A percentile compares a stretch with the other conserved stretches of the same genome.
These are phyloP conservation scores for Chitala chitala DNA, from an alignment of 2,113 vertebrate genomes.

Conservation along the genomic window DNA sequence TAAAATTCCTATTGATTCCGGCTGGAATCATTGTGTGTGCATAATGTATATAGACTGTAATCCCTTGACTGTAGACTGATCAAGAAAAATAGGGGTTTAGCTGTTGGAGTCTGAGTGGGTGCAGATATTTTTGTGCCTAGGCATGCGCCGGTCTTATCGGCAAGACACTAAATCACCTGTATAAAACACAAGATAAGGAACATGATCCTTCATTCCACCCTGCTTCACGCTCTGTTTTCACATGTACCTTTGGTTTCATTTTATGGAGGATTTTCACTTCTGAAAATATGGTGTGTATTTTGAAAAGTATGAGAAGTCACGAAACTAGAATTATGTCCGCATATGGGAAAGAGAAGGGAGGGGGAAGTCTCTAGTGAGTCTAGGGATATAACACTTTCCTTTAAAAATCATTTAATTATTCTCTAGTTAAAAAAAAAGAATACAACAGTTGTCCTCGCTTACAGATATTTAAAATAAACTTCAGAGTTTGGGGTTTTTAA, in stretches of 20 bases:
- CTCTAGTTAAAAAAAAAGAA: too few relatives aligned
- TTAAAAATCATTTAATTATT: too few relatives aligned
- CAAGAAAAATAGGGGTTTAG: neutral
- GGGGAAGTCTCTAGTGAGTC: too few relatives aligned
- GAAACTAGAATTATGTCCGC: neutral
- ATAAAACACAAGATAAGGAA: neutral
- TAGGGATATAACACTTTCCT: too few relatives aligned
- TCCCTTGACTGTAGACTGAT: neutral
- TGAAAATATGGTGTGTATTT: neutral
- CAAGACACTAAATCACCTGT: neutral
- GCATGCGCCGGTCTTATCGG: neutral
- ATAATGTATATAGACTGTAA: neutral
- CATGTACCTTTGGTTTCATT: neutral
- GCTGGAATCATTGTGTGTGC: neutral
- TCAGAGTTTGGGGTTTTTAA: too few relatives aligned
- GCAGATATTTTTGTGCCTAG: neutral
- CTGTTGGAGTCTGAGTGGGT: neutral
- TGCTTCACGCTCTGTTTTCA: neutral
- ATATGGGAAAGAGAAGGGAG: too few relatives aligned
- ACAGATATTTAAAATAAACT: too few relatives aligned
- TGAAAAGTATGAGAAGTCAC: neutral
- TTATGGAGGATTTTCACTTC: neutral
- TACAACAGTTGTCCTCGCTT: too few relatives aligned
- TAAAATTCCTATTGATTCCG: neutral
- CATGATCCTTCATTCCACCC: neutral